phyloP scores from a whole-genome alignment of 1,140 invertebrate genomes.

The Archegozetes longisetosus region DNA sequence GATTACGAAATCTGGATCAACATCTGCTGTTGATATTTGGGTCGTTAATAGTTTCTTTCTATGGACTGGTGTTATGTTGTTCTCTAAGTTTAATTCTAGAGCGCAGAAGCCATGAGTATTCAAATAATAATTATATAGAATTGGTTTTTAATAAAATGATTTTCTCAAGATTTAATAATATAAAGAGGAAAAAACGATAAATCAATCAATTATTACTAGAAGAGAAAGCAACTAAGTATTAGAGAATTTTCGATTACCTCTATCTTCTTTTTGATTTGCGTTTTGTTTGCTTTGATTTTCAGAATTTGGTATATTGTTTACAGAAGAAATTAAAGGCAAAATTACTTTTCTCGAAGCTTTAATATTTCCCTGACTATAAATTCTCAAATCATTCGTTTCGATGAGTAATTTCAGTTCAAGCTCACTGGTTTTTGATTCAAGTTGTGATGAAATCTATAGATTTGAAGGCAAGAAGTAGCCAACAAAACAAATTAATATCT shows the following conservation, averaged over 20 bases:
- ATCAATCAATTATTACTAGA: too few relatives aligned
- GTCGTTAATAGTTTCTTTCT: not conserved
- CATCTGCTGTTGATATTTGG: slow-evolving; percentile 5
- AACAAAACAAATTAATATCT: not conserved
- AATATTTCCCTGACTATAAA: slow-evolving; percentile 26
- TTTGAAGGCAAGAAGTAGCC: not conserved
- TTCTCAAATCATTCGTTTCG: slow-evolving; percentile 8
- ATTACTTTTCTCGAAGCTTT: slow-evolving; percentile 27
- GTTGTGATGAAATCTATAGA: slow-evolving; percentile 7
- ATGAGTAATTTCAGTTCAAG: slow-evolving; percentile 6
- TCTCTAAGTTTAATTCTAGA: too few relatives aligned
- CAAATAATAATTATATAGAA: too few relatives aligned
- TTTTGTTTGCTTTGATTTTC: too few relatives aligned
- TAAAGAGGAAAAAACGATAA: too few relatives aligned
- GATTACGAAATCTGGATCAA: slow-evolving; percentile 13
- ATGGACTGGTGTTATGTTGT: not conserved
- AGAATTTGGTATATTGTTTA: too few relatives aligned
- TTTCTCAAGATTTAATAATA: too few relatives aligned
- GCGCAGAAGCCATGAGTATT: too few relatives aligned
- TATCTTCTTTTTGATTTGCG: slow-evolving; percentile 11
- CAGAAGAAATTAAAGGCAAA: slow-evolving; percentile 25
- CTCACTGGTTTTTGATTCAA: not conserved
- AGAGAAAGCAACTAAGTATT: too few relatives aligned
- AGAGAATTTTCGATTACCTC: not conserved
- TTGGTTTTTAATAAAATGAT: too few relatives aligned